Conservation (phyloP, 2,888 invertebrate genomes). For the Apotomis turbidana region DNA sequence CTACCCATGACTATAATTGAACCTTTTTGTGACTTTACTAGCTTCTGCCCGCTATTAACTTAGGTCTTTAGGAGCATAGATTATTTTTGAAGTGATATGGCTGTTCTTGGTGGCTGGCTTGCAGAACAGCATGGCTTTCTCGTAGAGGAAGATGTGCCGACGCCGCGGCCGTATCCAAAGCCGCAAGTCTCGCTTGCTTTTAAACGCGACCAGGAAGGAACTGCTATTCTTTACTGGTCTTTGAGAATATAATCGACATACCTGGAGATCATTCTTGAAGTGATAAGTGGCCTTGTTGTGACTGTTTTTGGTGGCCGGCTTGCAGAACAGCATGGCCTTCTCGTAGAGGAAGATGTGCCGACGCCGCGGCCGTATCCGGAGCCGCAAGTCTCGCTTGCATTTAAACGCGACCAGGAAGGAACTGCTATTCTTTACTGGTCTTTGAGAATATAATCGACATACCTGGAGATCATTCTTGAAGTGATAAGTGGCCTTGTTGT, state of each 20-base stretch:
- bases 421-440: too few relatives aligned
- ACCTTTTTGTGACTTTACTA: too few relatives aligned
- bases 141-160: constrained; percentile 97
- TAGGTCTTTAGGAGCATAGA: constrained; percentile 61
- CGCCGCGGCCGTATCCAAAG: constrained; percentile 66
- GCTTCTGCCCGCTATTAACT: too few relatives aligned
- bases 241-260: constrained; percentile 57
- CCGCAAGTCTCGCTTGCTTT: neutral
- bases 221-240: too few relatives aligned
- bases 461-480: constrained; percentile 96
- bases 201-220: too few relatives aligned
- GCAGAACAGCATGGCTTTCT: constrained; percentile 97
- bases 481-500: constrained; percentile 94
- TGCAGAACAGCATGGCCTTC: constrained; percentile 97
- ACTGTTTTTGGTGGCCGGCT: constrained; percentile 88
- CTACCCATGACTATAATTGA: too few relatives aligned
- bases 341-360: constrained; percentile 98
- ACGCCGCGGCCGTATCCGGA: constrained; percentile 94
- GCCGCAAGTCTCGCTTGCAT: constrained; percentile 93
- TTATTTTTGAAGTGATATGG: constrained; percentile 95
- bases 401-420: constrained; percentile 96
- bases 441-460: too few relatives aligned
- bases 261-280: constrained; percentile 95
- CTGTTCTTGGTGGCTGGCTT: constrained; percentile 89
- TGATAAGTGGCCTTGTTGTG: constrained; percentile 94